Evolutionary conservation across 2,797 vertebrate genomes (phyloP), one percentile per base, ranked within the genome.

Genomic region (Lycodopsis pacificus): DNA sequence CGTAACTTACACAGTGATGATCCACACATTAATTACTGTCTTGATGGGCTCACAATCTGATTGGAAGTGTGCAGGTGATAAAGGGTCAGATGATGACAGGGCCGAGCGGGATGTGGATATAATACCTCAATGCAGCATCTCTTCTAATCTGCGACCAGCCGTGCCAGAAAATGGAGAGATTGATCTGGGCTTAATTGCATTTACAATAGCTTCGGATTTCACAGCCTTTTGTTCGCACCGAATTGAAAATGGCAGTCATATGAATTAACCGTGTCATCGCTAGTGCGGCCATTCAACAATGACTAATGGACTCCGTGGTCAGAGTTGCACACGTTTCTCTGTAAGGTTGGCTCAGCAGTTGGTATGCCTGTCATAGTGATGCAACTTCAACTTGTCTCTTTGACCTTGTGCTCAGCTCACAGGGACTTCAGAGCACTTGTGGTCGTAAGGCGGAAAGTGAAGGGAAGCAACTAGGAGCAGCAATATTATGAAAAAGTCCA

Each of bases 31-130:
- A 89, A 92, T 92, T 82, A 79, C 56, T 76, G 72, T 54, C 83
- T 82, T 88, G 83, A 89, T 89, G 81, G 89, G 90, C 87, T 85
- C 51, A 59, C 82, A 79, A 81, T 88, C 82, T 84, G 85, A 90
- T 87, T 81, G 71, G 68, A 78, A 66, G n/a, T 79, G 22, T 84
- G 68, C 15, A 38, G 65, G n/a, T 80, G 63, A 77, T 78, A 84
- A 76, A 73, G 48, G 78, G 70, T 84, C 78, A 83, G 71, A 36
- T 73, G 59, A 56, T 65, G 73, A 70, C 40, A 30, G 71, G 61
- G 70, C 85, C 69, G 77, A 77, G 59, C 56, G 59, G 12, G 66
- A 75, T 66, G 49, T 65, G 73, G 77, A 73, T 83, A 72, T 65
- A 76, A 57, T 66, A 66, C 61, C 22, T 82, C 64, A 64, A 11